phyloP scores from a whole-genome alignment of 2,113 vertebrate species.

The Poeciliopsis retropinna region DNA sequence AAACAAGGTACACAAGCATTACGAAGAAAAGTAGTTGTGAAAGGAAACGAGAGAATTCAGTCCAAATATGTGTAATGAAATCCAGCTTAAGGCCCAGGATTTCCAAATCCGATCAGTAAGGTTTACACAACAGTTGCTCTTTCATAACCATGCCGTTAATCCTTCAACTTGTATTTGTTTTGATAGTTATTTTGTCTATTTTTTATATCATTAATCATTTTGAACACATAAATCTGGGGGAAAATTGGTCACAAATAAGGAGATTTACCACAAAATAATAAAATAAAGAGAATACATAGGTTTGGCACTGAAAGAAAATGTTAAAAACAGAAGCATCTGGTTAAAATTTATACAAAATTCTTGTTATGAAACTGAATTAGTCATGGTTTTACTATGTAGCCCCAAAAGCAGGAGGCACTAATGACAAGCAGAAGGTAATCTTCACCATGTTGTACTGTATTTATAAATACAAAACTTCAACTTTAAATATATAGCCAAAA shows the following conservation, averaged over 20 bases:
- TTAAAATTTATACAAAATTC: constrained; percentile 44
- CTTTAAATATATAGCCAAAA: neutral
- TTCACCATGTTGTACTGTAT: constrained; percentile 46
- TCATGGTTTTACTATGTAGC: constrained; percentile 9
- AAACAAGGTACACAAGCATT: constrained; percentile 43
- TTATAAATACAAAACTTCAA: constrained; percentile 28
- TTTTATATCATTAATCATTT: neutral
- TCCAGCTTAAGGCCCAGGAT: constrained; percentile 12
- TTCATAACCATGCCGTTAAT: neutral
- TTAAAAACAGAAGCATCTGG: constrained; percentile 24
- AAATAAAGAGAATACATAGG: neutral
- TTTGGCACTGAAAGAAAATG: constrained; percentile 6
- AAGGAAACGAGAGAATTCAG: constrained; percentile 29
- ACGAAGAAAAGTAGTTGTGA: constrained; percentile 17
- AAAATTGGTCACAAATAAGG: neutral
- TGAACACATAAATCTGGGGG: neutral
- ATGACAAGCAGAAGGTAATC: constrained; percentile 42
- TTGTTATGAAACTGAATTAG: constrained; percentile 57
- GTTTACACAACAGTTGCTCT: constrained; percentile 21
- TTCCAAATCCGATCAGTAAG: constrained; percentile 37
- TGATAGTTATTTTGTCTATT: neutral
- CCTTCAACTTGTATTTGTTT: constrained; percentile 6
- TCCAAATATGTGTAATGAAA: constrained; percentile 19
- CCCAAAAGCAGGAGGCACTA: constrained; percentile 16
- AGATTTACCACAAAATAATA: neutral